Base-by-base conservation (phyloP, 2,888 invertebrate genomes). In the Rotaria magnacalcarata region DNA sequence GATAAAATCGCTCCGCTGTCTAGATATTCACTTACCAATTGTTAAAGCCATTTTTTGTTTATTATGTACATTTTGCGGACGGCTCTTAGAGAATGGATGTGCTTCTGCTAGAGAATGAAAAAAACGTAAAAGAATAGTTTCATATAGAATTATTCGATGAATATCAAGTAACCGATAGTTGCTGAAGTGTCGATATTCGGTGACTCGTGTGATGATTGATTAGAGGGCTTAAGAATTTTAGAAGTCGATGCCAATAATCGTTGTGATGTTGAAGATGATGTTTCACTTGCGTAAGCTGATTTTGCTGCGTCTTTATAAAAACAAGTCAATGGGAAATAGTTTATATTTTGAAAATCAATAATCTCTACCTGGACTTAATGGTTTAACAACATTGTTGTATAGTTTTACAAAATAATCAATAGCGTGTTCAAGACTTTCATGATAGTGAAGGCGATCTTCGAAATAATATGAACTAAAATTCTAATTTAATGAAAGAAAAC, bases 351-450 rank as follows among this genome's bases (percentile, higher is more conserved):
- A 58, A 14, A 14, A 67, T 27, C 6, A n/a, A 27, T 8, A 16
- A 75, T 41, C 5, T 24, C 5, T 43, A 75, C 75, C 75, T 75
- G 24, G 43, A 47, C 19, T 43, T 24, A 75, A 75, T 43, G 75
- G 75, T 75, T 75, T 75, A 75, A 75, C 47, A 75, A 41, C 43
- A 75, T 10, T 5, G 43, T 75, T 75, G 16, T 75, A 47, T 16
- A 47, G 4, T 75, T 75, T 75, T 47, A 75, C 21, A n/a, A 75
- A 75, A 43, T 43, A 75, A 75, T 75, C 75, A 47, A 75, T n/a
- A 11, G 75, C 75, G 47, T 75, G 75, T 75, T 75, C 75, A n/a
- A 75, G 75, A 75, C 75, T 75, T 24, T 75, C 41, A 75, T 75
- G 75, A 75, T 24, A 47, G 47, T 75, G 75, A 7, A 75, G 47